Evolutionary conservation across 2,888 invertebrate genomes (phyloP).

Genomic region (Agrotis segetum): DNA sequence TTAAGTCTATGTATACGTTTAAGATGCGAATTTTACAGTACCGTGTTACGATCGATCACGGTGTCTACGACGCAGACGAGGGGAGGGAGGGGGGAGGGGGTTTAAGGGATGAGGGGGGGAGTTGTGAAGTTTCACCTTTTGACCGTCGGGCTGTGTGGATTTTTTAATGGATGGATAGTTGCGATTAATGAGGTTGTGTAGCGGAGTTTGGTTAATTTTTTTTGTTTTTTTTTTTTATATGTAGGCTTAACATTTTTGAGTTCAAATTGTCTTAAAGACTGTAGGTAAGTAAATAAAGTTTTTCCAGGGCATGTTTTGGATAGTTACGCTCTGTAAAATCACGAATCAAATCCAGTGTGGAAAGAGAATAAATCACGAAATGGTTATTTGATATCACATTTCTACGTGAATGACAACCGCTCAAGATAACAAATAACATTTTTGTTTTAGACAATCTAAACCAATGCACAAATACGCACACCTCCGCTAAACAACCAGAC

Average conservation of each 20-base stretch:
- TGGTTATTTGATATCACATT: neutral
- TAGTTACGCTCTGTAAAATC: neutral
- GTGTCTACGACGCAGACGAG: conserved; percentile 57
- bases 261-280: neutral
- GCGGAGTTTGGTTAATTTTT: neutral
- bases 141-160: conserved; percentile 21
- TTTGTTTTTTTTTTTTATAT: too few species aligned
- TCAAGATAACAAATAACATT: too few species aligned
- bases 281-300: neutral
- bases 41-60: conserved; percentile 62
- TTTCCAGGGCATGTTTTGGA: neutral
- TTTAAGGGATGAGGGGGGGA: conserved; percentile 16
- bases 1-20: conserved; percentile 63
- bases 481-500: neutral
- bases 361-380: neutral
- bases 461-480: neutral
- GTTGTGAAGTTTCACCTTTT: conserved; percentile 42
- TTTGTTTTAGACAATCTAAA: too few species aligned
- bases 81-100: neutral
- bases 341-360: neutral
- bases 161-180: conserved; percentile 20
- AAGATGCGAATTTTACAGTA: conserved; percentile 66
- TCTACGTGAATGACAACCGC: neutral
- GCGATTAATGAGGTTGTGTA: conserved; percentile 16
- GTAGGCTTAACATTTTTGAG: neutral